Conservation (phyloP, 2,797 vertebrate genomes). For the Avahi laniger region DNA sequence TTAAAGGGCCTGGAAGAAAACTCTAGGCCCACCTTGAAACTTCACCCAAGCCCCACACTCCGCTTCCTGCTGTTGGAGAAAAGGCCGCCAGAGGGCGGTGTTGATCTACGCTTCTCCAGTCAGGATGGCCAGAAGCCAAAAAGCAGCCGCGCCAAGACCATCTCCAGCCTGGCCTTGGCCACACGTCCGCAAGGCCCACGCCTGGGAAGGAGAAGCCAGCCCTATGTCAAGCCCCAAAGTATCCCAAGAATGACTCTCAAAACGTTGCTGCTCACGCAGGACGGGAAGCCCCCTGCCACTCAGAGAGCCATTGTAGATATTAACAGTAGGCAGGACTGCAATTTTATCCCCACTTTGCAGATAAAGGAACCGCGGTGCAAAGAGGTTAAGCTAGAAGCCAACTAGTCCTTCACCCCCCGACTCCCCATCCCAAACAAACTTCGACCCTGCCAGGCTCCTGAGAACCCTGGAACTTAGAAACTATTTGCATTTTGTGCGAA, state of each 20-base stretch:
- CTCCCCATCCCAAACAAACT: too few species aligned
- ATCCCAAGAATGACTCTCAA: not conserved
- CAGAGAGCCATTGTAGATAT: not conserved
- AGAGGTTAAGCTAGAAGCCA: not conserved
- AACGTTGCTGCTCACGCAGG: too few species aligned
- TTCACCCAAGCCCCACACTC: not conserved
- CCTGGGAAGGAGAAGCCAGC: not conserved
- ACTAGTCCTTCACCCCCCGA: too few species aligned
- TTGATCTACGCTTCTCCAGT: not conserved
- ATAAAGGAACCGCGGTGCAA: not conserved
- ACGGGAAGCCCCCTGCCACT: not conserved
- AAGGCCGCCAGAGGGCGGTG: constrained; percentile 54
- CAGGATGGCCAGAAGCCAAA: fast-evolving
- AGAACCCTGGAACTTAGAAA: not conserved
- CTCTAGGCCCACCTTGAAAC: not conserved
- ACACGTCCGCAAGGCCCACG: not conserved
- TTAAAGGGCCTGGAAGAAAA: not conserved
- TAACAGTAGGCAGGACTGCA: not conserved
- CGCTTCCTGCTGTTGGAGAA: not conserved
- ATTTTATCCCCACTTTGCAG: not conserved
- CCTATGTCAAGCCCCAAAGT: not conserved
- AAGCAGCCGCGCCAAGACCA: not conserved
- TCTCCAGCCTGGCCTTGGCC: not conserved
- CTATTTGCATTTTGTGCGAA: not conserved
- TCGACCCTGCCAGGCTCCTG: not conserved